Evolutionary conservation across 2,888 invertebrate species (phyloP).

Genomic region (Thymelicus lineola): DNA sequence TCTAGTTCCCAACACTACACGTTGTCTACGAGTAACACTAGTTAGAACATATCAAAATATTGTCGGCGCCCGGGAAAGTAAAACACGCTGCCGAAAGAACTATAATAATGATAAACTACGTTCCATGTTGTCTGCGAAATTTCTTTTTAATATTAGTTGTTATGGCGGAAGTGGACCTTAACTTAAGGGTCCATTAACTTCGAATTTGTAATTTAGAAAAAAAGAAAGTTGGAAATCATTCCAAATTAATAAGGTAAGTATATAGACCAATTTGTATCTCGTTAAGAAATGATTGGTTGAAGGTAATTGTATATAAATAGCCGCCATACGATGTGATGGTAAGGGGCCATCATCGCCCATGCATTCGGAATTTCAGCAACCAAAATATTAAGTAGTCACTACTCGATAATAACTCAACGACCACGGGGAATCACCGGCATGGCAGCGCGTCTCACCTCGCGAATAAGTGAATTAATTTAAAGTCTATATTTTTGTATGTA

Average conservation of each 20-base stretch:
- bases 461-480: too few relatives aligned
- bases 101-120: not conserved
- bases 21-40: not conserved
- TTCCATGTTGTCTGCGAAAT: not conserved
- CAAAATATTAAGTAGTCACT: too few relatives aligned
- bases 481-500: too few relatives aligned
- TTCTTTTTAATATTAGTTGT: conserved; percentile 2
- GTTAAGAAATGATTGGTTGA: not conserved
- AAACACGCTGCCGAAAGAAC: not conserved
- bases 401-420: too few relatives aligned
- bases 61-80: not conserved
- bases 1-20: not conserved
- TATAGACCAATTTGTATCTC: not conserved
- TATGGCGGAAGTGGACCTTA: not conserved
- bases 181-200: conserved; percentile 7
- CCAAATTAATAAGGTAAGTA: not conserved
- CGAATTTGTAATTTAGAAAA: not conserved
- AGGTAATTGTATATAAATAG: too few relatives aligned
- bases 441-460: too few relatives aligned
- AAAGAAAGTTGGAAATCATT: not conserved
- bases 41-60: not conserved
- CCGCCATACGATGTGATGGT: too few relatives aligned
- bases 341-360: too few relatives aligned
- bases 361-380: too few relatives aligned
- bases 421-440: too few relatives aligned